phyloP scores from a whole-genome alignment of 2,797 vertebrate genomes.

The Sebastes trivittatus region DNA sequence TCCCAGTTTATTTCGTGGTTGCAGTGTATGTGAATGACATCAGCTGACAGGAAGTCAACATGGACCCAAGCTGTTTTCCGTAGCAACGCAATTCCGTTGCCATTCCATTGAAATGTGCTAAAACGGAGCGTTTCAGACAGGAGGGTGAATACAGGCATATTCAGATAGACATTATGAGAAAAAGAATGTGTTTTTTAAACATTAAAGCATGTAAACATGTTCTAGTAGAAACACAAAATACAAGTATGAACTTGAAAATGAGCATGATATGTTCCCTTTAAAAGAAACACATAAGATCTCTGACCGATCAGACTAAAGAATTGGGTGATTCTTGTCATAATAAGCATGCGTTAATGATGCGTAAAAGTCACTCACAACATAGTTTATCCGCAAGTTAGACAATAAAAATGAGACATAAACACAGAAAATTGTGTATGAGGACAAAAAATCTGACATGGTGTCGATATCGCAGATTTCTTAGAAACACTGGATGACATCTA shows the following conservation, averaged over 20 bases:
- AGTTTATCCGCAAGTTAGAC: neutral
- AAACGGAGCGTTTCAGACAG: no score
- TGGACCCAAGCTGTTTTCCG: no score
- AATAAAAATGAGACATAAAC: neutral
- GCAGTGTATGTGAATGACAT: no score
- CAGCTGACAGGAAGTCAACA: no score
- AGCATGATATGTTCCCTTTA: neutral
- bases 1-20: no score
- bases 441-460: neutral
- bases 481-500: neutral
- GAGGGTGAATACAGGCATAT: no score
- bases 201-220: no score
- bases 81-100: no score
- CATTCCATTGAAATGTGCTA: no score
- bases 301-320: neutral
- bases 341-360: rapidly evolving
- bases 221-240: no score
- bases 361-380: neutral
- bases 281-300: neutral
- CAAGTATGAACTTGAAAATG: rapidly evolving
- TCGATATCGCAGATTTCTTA: neutral
- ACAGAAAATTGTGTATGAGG: neutral
- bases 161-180: no score
- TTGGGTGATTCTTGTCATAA: neutral
- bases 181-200: no score